Conservation (phyloP, 2,113 vertebrate species). For the Formicarius rufipectus region DNA sequence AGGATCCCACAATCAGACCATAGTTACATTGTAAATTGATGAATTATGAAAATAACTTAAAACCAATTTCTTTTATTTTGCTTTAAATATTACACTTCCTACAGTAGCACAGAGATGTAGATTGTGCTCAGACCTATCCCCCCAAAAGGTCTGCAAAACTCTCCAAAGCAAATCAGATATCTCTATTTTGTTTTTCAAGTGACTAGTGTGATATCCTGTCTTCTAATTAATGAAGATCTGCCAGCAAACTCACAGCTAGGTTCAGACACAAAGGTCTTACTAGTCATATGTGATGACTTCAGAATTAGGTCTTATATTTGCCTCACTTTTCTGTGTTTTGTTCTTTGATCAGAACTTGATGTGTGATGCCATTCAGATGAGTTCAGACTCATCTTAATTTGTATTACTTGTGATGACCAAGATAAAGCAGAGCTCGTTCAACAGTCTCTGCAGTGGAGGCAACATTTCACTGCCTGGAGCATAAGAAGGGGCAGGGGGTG, state of each 20-base stretch:
- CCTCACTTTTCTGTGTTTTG: neutral
- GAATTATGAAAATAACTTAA: neutral
- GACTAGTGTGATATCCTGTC: neutral
- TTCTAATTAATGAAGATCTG: neutral
- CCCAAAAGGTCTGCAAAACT: neutral
- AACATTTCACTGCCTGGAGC: neutral
- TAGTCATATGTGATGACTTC: neutral
- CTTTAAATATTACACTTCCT: neutral
- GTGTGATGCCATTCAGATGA: neutral
- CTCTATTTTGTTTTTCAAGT: neutral
- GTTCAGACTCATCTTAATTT: neutral
- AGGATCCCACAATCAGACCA: neutral
- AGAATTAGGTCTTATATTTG: neutral
- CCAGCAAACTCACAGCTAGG: neutral
- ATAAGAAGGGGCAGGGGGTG: neutral
- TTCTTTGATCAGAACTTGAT: neutral
- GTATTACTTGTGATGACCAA: neutral
- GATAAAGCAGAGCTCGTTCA: neutral
- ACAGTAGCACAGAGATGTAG: neutral
- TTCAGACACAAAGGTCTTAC: neutral
- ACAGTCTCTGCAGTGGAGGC: neutral
- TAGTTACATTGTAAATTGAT: neutral
- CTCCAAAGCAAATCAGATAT: neutral
- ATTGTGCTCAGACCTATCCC: neutral
- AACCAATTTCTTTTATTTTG: neutral